A percentile compares a stretch with the other conserved stretches of the same genome.
Evolutionary conservation across 2,888 invertebrate species (phyloP).

Genomic region (Nesidiocoris tenuis): DNA sequence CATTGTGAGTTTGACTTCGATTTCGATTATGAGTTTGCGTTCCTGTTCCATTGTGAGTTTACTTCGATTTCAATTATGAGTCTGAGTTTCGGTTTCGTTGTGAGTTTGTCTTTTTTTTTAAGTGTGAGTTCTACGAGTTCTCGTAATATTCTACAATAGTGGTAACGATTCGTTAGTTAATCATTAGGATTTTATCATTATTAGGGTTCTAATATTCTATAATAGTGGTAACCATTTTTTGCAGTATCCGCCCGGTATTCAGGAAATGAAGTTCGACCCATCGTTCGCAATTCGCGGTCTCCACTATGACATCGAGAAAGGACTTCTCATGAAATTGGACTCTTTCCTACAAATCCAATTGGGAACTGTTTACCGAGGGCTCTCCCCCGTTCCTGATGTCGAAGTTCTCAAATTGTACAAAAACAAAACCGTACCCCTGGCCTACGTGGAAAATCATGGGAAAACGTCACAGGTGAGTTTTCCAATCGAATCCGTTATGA

Average conservation of each 20-base stretch:
- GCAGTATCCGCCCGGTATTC: constrained; percentile 56
- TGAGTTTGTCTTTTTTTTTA: too few species aligned
- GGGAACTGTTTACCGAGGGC: constrained; percentile 87
- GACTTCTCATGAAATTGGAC: constrained; percentile 88
- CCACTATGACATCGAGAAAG: constrained; percentile 97
- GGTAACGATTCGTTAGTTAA: too few species aligned
- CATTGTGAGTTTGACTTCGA: too few species aligned
- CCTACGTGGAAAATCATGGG: constrained; percentile 79
- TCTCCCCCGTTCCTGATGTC: constrained; percentile 75
- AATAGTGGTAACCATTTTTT: too few species aligned
- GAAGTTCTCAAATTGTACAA: constrained; percentile 84
- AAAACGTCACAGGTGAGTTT: constrained; percentile 66
- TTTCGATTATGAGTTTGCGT: too few species aligned
- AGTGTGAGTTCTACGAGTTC: too few species aligned
- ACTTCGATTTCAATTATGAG: too few species aligned
- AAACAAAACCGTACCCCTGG: constrained; percentile 81
- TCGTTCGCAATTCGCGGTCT: constrained; percentile 93
- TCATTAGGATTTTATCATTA: too few species aligned
- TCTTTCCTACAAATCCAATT: constrained; percentile 95
- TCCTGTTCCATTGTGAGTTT: too few species aligned
- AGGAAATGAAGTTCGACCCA: constrained; percentile 80
- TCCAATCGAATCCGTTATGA: not conserved
- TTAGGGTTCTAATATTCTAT: too few species aligned
- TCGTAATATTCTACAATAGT: too few species aligned
- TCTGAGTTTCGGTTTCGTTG: too few species aligned